Evolutionary conservation across 2,113 vertebrate species (phyloP).

Genomic region (Asarcornis scutulata): DNA sequence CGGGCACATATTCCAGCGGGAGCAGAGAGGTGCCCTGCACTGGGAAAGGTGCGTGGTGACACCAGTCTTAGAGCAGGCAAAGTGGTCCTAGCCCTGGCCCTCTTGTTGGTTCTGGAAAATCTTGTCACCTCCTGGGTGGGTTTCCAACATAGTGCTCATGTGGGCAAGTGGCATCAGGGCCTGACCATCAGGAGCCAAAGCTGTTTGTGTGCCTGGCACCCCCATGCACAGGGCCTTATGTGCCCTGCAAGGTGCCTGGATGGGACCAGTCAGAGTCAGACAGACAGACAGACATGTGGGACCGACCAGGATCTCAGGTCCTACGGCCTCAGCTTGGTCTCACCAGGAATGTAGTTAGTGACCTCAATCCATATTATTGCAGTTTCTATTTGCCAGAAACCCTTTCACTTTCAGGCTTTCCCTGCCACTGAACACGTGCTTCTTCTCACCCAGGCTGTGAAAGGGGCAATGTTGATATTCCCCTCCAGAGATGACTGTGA

Average conservation of each 20-base stretch:
- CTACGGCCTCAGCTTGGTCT: not conserved
- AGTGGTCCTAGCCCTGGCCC: not conserved
- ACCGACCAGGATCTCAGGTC: not conserved
- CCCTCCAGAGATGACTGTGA: not conserved
- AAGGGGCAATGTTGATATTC: not conserved
- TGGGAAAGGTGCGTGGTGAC: fast-evolving
- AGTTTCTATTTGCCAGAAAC: not conserved
- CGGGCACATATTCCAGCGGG: not conserved
- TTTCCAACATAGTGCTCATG: not conserved
- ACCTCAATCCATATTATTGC: not conserved
- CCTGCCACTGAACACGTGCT: not conserved
- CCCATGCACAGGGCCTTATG: too few species aligned
- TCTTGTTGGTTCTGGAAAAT: not conserved
- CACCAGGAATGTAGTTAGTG: not conserved
- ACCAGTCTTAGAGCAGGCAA: not conserved
- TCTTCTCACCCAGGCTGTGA: not conserved
- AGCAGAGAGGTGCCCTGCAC: not conserved
- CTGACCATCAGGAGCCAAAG: fast-evolving
- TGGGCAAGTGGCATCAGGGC: not conserved
- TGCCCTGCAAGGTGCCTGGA: not conserved
- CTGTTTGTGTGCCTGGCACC: fast-evolving
- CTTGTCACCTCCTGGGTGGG: not conserved
- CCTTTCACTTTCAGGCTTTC: not conserved
- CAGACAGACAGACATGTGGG: not conserved
- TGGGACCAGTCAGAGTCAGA: not conserved